Evolutionary conservation across 53 echinoderm and acorn worm genomes (phyloP).

Genomic region (Antedon mediterranea): DNA sequence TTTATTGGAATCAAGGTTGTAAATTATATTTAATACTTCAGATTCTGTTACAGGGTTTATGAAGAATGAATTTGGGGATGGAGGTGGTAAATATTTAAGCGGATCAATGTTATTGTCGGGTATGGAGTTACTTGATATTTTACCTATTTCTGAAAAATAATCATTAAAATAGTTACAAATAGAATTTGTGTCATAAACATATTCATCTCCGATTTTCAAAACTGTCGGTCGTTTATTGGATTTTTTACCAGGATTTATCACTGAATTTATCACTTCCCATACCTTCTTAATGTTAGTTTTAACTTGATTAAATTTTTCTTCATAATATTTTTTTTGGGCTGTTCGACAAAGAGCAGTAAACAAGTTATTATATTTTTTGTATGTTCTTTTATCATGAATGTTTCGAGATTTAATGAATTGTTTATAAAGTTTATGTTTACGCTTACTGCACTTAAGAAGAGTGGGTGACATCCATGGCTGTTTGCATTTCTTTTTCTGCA

Average conservation of each 20-base stretch:
- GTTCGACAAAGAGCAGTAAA: not conserved
- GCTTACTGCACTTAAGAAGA: not conserved
- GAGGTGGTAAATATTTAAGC: too few species aligned
- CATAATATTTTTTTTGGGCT: not conserved
- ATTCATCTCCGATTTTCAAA: not conserved
- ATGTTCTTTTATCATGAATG: not conserved
- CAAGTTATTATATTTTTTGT: not conserved
- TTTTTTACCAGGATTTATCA: not conserved
- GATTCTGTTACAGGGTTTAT: too few species aligned
- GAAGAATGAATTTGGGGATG: too few species aligned
- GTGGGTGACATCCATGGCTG: not conserved
- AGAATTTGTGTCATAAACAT: too few species aligned
- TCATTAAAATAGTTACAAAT: too few species aligned
- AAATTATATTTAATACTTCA: too few species aligned
- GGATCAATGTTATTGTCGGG: too few species aligned
- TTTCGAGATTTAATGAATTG: not conserved
- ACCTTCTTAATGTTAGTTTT: not conserved
- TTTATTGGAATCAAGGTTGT: too few species aligned
- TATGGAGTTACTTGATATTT: too few species aligned
- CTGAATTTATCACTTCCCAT: not conserved
- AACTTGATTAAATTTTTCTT: not conserved
- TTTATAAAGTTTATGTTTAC: not conserved
- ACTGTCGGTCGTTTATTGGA: not conserved
- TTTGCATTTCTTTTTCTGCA: not conserved
- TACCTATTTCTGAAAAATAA: too few species aligned